Conservation (phyloP, 2,888 invertebrate genomes). For the Orthosia cruda region DNA sequence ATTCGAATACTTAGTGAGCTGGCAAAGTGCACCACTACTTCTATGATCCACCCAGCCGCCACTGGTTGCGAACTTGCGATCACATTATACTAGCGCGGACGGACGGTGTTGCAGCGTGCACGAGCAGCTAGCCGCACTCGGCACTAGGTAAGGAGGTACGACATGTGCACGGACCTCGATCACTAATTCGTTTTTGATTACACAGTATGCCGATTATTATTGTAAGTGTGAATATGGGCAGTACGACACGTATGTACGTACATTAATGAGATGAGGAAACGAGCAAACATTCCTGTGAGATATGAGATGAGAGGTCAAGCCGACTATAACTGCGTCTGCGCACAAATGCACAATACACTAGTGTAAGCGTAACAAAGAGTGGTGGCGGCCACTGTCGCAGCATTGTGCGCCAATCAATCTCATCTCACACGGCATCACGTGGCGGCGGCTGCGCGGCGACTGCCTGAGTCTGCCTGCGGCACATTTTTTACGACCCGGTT, state of each 20-base stretch:
- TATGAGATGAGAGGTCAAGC: slow-evolving; percentile 13
- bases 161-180: slow-evolving; percentile 45
- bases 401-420: slow-evolving; percentile 40
- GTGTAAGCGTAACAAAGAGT: not conserved
- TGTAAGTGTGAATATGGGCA: slow-evolving; percentile 5
- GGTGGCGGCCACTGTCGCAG: slow-evolving; percentile 3
- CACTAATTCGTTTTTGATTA: slow-evolving; percentile 55
- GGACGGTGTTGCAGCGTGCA: too few species aligned
- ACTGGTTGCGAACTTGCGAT: too few species aligned
- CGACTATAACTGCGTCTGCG: not conserved
- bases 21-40: too few species aligned
- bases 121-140: not conserved
- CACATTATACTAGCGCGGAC: too few species aligned
- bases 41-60: too few species aligned
- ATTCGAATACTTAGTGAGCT: too few species aligned
- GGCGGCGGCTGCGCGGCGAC: not conserved
- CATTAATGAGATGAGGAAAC: not conserved
- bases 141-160: too few species aligned
- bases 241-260: not conserved
- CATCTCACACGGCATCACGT: not conserved
- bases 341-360: slow-evolving; percentile 5
- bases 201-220: slow-evolving; percentile 20
- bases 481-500: not conserved
- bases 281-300: slow-evolving; percentile 1
- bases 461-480: slow-evolving; percentile 27